These are phyloP conservation scores for Austrolebias charrua DNA, from an alignment of 2,797 vertebrate species.

Conservation along the genomic window DNA sequence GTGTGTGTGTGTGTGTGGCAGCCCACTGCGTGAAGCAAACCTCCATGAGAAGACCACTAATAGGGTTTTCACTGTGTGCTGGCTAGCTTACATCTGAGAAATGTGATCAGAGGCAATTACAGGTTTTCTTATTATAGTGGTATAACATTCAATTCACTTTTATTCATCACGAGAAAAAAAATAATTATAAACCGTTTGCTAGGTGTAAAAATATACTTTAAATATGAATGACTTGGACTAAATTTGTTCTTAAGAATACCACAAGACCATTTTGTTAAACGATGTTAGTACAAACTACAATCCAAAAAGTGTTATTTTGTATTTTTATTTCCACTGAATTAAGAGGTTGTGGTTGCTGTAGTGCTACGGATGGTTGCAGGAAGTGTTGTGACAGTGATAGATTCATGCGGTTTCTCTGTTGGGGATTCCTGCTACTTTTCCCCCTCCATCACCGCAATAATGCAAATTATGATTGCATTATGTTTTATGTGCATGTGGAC, in stretches of 20 bases:
- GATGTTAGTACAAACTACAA: too few species aligned
- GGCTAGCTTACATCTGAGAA: constrained; percentile 28
- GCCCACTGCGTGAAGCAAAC: constrained; percentile 32
- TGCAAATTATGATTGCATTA: background rate
- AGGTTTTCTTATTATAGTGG: constrained; percentile 19
- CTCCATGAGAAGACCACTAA: constrained; percentile 36
- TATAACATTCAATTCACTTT: constrained; percentile 1
- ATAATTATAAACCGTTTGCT: background rate
- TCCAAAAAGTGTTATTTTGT: background rate
- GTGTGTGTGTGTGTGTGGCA: constrained; percentile 34
- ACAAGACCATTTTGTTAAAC: background rate
- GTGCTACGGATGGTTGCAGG: constrained; percentile 25
- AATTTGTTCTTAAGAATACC: constrained; percentile 2
- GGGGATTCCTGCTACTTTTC: constrained; percentile 16
- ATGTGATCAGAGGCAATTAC: constrained; percentile 40
- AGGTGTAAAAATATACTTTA: background rate
- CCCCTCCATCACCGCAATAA: background rate
- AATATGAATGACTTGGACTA: background rate
- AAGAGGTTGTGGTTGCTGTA: constrained; percentile 14
- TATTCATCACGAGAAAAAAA: constrained; percentile 1
- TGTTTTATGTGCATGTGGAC: background rate
- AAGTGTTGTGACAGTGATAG: constrained; percentile 24
- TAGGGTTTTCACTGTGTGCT: constrained; percentile 42
- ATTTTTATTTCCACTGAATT: constrained; percentile 2
- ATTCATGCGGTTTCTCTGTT: constrained; percentile 23